These are phyloP conservation scores for Pristiophorus japonicus DNA, from an alignment of 2,113 vertebrate species.

Conservation along the genomic window DNA sequence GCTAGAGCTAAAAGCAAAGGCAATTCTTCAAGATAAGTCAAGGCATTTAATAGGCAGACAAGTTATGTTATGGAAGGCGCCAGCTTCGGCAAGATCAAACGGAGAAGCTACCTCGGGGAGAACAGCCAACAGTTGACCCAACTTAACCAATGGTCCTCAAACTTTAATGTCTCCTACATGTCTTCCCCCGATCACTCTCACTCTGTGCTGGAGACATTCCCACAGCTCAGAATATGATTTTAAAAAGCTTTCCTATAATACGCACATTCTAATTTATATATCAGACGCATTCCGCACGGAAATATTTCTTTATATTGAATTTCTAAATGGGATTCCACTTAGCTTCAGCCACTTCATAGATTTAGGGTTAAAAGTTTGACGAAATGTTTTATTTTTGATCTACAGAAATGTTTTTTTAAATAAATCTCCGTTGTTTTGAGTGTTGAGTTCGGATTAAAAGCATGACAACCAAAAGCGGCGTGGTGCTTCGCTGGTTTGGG, in stretches of 20 bases:
- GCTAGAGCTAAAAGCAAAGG: slow-evolving; percentile 58
- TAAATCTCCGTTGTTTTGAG: too few species aligned
- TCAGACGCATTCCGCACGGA: not conserved
- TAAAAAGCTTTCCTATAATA: not conserved
- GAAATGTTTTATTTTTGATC: too few species aligned
- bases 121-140: slow-evolving; percentile 65
- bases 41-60: slow-evolving; percentile 74
- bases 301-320: not conserved
- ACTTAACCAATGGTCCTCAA: slow-evolving; percentile 69
- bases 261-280: not conserved
- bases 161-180: slow-evolving; percentile 58
- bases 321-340: too few species aligned
- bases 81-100: slow-evolving; percentile 69
- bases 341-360: not conserved
- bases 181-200: slow-evolving; percentile 39
- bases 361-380: not conserved
- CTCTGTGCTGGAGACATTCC: not conserved
- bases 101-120: slow-evolving; percentile 67
- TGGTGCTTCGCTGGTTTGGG: not conserved
- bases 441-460: not conserved
- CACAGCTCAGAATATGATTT: not conserved
- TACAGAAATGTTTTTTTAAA: too few species aligned
- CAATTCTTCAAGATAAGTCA: slow-evolving; percentile 62
- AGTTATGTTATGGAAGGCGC: slow-evolving; percentile 72
- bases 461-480: not conserved